Percentiles rank a stretch among this genome's conserved stretches.
These are phyloP conservation scores for Brachirus orientalis DNA, from an alignment of 2,113 vertebrate species.

Conservation along the genomic window DNA sequence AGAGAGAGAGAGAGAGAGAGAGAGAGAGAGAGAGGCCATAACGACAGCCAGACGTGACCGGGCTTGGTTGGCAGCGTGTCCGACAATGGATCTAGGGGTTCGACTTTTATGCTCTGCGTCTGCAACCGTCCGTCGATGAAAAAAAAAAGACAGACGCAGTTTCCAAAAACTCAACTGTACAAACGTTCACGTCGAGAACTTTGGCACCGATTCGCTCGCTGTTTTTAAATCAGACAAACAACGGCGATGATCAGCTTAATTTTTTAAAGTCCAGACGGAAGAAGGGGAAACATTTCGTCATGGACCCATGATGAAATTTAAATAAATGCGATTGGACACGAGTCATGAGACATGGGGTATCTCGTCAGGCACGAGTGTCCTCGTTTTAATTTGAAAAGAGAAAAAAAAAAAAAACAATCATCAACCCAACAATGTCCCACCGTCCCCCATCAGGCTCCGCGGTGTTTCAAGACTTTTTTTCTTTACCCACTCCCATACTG, in stretches of 20 bases:
- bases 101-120: slow-evolving; percentile 71
- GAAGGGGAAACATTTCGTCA: slow-evolving; percentile 21
- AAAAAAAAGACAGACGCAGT: slow-evolving; percentile 22
- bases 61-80: slow-evolving; percentile 61
- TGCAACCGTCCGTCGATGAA: slow-evolving; percentile 29
- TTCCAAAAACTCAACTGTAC: not conserved
- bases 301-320: not conserved
- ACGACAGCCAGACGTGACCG: slow-evolving; percentile 63
- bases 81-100: slow-evolving; percentile 65
- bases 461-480: slow-evolving; percentile 73
- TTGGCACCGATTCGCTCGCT: not conserved
- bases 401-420: slow-evolving; percentile 13
- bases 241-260: slow-evolving; percentile 21
- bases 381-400: not conserved
- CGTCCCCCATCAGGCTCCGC: slow-evolving; percentile 64
- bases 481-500: slow-evolving; percentile 65
- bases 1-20: too few species aligned
- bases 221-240: slow-evolving; percentile 13
- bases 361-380: not conserved
- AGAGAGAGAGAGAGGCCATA: slow-evolving; percentile 24
- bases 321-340: not conserved
- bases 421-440: slow-evolving; percentile 59
- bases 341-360: not conserved
- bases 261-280: slow-evolving; percentile 42
- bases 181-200: not conserved